phyloP scores from a whole-genome alignment of 2,113 vertebrate species.

The Nerophis lumbriciformis region DNA sequence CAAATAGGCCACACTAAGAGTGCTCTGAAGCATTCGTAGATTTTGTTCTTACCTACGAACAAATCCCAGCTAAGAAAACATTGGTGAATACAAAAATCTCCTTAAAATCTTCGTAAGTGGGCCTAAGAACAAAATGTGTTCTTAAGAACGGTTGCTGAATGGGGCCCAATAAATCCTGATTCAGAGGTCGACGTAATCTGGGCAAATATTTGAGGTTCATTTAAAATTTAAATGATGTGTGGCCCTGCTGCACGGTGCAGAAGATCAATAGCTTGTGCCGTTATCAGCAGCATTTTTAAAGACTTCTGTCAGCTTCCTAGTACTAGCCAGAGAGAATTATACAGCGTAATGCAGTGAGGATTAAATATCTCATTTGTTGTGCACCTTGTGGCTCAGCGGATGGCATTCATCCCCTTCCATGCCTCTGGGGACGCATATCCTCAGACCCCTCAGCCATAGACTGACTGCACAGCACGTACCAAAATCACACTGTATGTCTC shows the following conservation, averaged over 20 bases:
- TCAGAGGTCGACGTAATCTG: too few species aligned
- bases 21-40: too few species aligned
- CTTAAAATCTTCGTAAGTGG: too few species aligned
- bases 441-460: constrained; percentile 84
- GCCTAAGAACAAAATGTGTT: too few species aligned
- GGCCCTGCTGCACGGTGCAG: constrained; percentile 32
- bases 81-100: too few species aligned
- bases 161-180: too few species aligned
- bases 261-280: constrained; percentile 57
- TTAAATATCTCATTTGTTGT: constrained; percentile 5
- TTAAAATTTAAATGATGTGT: constrained; percentile 42
- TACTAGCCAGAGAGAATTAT: not conserved
- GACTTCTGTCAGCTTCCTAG: constrained; percentile 34
- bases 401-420: constrained; percentile 85
- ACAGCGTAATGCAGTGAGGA: constrained; percentile 3
- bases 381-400: constrained; percentile 86
- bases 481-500: constrained; percentile 78
- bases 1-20: too few species aligned
- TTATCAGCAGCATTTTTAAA: constrained; percentile 58
- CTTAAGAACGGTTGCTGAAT: too few species aligned
- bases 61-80: too few species aligned
- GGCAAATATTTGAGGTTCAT: constrained; percentile 3
- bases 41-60: too few species aligned
- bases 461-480: constrained; percentile 87
- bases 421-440: constrained; percentile 85